Conservation (phyloP, 2,888 invertebrate species). For the Rhamphomyia laevipes region DNA sequence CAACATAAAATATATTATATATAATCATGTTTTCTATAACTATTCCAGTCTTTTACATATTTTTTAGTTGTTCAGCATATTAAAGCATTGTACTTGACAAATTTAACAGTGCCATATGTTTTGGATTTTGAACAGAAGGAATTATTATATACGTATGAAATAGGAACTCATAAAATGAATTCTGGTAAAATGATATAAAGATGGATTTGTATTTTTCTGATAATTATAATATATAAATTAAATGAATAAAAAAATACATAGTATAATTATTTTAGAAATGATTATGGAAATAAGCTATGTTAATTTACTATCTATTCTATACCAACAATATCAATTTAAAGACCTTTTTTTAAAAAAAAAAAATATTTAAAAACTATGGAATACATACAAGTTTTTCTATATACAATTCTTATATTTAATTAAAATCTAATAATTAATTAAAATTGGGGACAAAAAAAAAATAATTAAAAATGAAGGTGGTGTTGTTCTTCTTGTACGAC, state of each 20-base stretch:
- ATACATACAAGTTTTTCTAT: too few relatives aligned
- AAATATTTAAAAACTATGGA: too few relatives aligned
- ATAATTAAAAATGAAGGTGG: too few relatives aligned
- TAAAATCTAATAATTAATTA: too few relatives aligned
- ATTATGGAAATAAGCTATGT: too few relatives aligned
- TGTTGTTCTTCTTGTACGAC: too few relatives aligned
- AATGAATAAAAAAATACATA: not conserved
- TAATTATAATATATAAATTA: constrained; percentile 17
- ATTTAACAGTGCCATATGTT: constrained; percentile 36
- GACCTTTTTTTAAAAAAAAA: too few relatives aligned
- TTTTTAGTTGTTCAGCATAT: constrained; percentile 27
- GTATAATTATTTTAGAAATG: not conserved
- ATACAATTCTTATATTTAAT: too few relatives aligned
- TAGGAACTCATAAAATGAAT: constrained; percentile 36
- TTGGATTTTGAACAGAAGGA: constrained; percentile 36
- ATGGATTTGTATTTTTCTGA: constrained; percentile 38
- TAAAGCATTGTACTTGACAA: constrained; percentile 32
- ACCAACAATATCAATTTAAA: too few relatives aligned
- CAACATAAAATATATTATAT: too few relatives aligned
- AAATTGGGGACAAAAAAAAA: too few relatives aligned
- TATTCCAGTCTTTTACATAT: not conserved
- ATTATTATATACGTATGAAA: constrained; percentile 37
- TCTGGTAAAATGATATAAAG: constrained; percentile 40
- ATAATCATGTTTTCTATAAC: not conserved
- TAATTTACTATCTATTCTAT: too few relatives aligned